These are phyloP conservation scores for Villa cingulata DNA, from an alignment of 2,888 invertebrate species.

Conservation along the genomic window DNA sequence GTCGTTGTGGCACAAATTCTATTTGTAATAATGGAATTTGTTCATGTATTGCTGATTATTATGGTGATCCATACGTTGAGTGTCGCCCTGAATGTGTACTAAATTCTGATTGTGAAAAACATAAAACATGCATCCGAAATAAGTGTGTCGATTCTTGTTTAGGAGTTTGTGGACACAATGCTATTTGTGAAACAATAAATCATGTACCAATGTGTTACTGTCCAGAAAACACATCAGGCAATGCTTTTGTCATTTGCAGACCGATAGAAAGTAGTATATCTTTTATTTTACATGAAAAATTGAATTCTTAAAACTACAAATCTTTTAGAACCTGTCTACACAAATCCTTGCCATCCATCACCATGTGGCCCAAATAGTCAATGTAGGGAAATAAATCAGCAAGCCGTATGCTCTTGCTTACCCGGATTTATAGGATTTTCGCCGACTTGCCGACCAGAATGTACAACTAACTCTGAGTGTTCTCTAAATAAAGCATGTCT, in stretches of 20 bases:
- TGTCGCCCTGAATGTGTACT: constrained; percentile 58
- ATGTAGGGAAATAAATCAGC: constrained; percentile 49
- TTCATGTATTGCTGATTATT: constrained; percentile 45
- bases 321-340: background rate
- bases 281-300: background rate
- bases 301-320: background rate
- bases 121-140: constrained; percentile 52
- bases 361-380: constrained; percentile 65
- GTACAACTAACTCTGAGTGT: constrained; percentile 60
- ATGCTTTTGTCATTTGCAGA: constrained; percentile 48
- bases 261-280: constrained; percentile 17
- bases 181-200: constrained; percentile 56
- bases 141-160: constrained; percentile 61
- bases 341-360: constrained; percentile 40
- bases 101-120: constrained; percentile 53
- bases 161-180: constrained; percentile 55
- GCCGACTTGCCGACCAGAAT: constrained; percentile 61
- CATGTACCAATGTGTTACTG: constrained; percentile 59
- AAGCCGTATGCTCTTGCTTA: constrained; percentile 59
- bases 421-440: constrained; percentile 53
- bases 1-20: constrained; percentile 49
- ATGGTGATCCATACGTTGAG: constrained; percentile 55
- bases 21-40: constrained; percentile 51
- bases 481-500: constrained; percentile 54
- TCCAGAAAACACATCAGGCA: constrained; percentile 43